phyloP scores from a whole-genome alignment of 2,113 vertebrate genomes.

The Lophura nycthemera region DNA sequence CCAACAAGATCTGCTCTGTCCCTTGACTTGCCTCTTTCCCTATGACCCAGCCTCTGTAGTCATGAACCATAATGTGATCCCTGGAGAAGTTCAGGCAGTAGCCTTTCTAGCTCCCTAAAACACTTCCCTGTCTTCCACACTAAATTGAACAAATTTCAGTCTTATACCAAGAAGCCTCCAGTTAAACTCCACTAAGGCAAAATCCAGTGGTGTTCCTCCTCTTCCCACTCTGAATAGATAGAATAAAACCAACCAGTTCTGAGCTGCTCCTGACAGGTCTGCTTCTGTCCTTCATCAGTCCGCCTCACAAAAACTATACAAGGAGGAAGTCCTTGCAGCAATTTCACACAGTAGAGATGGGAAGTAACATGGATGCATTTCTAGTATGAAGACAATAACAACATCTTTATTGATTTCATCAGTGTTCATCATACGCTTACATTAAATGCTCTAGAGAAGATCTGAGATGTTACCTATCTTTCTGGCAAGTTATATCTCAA shows the following conservation, averaged over 20 bases:
- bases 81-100: not conserved
- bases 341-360: not conserved
- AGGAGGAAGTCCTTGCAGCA: rapidly evolving
- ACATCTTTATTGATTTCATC: not conserved
- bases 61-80: not conserved
- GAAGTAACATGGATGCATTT: not conserved
- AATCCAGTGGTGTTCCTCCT: not conserved
- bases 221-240: not conserved
- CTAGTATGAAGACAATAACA: not conserved
- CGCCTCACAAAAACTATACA: not conserved
- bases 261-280: not conserved
- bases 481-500: not conserved
- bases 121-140: not conserved
- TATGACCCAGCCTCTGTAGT: not conserved
- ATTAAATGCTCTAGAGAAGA: not conserved
- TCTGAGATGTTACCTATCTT: not conserved
- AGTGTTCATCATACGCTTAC: not conserved
- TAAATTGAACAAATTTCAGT: not conserved
- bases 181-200: not conserved
- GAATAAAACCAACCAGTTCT: not conserved
- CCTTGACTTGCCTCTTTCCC: not conserved
- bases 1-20: not conserved
- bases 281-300: not conserved
- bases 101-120: not conserved
- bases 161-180: not conserved